Percentiles rank a stretch among this genome's conserved stretches.
These are phyloP conservation scores for Argyresthia albistria DNA, from an alignment of 2,888 invertebrate genomes.

Conservation along the genomic window DNA sequence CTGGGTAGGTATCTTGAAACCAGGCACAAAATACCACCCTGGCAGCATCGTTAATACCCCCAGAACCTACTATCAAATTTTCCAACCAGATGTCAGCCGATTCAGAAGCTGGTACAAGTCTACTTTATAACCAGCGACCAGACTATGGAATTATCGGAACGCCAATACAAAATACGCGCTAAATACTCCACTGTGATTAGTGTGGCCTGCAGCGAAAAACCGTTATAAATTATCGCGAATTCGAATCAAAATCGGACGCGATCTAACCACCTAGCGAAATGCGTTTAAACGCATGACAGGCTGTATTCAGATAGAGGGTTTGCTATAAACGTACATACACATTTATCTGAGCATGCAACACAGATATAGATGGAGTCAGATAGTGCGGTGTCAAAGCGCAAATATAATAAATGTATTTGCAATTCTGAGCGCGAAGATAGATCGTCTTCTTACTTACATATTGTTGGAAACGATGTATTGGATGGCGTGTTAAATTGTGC, in stretches of 20 bases:
- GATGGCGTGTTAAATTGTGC: too few relatives aligned
- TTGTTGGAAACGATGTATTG: too few relatives aligned
- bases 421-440: neutral
- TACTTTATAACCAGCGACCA: too few relatives aligned
- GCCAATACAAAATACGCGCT: too few relatives aligned
- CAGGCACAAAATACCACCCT: too few relatives aligned
- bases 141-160: too few relatives aligned
- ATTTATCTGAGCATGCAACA: neutral
- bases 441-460: too few relatives aligned
- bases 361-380: neutral
- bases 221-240: conserved; percentile 16
- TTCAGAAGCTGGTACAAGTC: too few relatives aligned
- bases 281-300: conserved; percentile 30
- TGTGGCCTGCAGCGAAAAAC: conserved; percentile 3
- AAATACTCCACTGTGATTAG: neutral
- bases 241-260: conserved; percentile 35
- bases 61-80: too few relatives aligned
- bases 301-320: conserved; percentile 21
- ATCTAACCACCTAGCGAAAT: conserved; percentile 20
- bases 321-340: neutral
- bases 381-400: neutral
- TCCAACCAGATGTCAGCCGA: too few relatives aligned
- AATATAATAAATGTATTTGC: neutral
- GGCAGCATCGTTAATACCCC: too few relatives aligned
- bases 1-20: too few relatives aligned